A percentile compares a stretch with the other conserved stretches of the same genome.
Evolutionary conservation across 2,113 vertebrate species (phyloP).

Genomic region (Corvus moneduloides): DNA sequence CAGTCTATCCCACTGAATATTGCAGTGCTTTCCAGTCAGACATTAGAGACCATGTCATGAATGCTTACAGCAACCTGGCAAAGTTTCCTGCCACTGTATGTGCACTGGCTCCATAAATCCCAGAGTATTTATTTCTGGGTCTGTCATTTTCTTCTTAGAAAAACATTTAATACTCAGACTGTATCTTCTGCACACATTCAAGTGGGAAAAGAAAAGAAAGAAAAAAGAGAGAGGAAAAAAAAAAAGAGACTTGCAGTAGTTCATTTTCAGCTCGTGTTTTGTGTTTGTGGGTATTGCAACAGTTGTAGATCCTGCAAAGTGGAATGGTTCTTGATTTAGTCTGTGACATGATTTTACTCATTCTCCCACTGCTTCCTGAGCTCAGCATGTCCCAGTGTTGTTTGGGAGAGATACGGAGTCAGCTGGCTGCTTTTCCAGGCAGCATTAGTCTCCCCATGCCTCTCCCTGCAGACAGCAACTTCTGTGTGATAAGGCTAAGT

Average conservation of each 20-base stretch:
- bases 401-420: background rate
- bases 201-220: background rate
- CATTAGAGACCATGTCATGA: background rate
- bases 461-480: background rate
- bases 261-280: background rate
- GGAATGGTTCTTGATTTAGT: background rate
- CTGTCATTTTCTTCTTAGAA: background rate
- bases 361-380: background rate
- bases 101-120: background rate
- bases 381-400: constrained; percentile 6
- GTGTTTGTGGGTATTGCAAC: background rate
- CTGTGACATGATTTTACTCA: background rate
- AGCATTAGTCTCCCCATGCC: background rate
- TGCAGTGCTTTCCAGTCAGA: background rate
- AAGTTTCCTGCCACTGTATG: background rate
- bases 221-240: background rate
- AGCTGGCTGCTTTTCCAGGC: constrained; percentile 10
- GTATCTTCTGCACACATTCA: background rate
- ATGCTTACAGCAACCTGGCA: background rate
- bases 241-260: background rate
- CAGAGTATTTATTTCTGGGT: background rate
- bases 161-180: background rate
- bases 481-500: background rate
- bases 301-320: background rate
- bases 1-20: background rate